Conservation (phyloP, 2,888 invertebrate genomes). For the Latrodectus elegans region DNA sequence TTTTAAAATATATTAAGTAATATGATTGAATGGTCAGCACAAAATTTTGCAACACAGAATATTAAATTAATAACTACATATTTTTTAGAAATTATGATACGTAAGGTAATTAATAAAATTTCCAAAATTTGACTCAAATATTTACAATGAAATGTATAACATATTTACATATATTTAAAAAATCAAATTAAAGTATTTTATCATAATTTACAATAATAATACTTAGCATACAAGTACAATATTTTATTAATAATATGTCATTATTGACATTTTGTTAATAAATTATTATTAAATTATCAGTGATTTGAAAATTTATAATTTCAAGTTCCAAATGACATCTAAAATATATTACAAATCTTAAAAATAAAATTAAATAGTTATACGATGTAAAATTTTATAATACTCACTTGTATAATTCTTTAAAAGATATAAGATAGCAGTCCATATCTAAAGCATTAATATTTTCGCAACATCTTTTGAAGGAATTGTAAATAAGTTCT, state of each 20-base stretch:
- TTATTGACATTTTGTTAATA: no score
- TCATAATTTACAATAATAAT: not conserved
- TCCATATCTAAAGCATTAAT: constrained; percentile 63
- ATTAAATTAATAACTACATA: no score
- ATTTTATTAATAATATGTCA: not conserved
- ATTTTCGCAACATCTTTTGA: constrained; percentile 63
- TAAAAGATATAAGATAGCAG: constrained; percentile 68
- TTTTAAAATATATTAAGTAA: no score
- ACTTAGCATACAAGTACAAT: not conserved
- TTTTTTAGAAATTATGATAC: no score
- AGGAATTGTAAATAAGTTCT: constrained; percentile 64
- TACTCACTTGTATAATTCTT: constrained; percentile 53
- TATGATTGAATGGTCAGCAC: no score
- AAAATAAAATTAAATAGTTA: not conserved
- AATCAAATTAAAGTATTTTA: not conserved
- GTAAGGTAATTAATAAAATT: not conserved
- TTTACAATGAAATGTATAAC: not conserved
- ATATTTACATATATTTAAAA: not conserved
- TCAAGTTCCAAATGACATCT: no score
- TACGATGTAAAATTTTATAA: not conserved
- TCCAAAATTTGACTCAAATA: not conserved
- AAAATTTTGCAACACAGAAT: no score
- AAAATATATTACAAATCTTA: not conserved
- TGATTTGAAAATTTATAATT: no score
- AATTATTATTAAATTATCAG: no score